Percentiles rank a stretch among this genome's conserved stretches.
phyloP scores from a whole-genome alignment of 2,888 invertebrate genomes.

The Sthenelais limicola region DNA sequence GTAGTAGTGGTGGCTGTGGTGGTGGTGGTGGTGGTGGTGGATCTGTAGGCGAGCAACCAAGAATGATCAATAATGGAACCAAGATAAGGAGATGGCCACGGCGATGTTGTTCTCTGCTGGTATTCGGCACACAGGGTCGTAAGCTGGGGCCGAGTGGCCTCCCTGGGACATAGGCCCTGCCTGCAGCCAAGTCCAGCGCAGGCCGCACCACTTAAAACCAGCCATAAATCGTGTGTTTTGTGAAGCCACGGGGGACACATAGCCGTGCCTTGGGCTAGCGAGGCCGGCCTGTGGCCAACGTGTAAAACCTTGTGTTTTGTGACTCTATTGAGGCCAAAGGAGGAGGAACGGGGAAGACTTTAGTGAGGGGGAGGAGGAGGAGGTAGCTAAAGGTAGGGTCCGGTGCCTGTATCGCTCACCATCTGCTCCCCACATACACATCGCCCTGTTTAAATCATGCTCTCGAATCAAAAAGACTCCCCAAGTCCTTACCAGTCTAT shows the following conservation, averaged over 20 bases:
- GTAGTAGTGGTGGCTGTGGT: not conserved
- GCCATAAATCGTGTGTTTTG: slow-evolving; percentile 15
- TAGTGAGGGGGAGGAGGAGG: too few relatives aligned
- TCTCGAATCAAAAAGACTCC: too few relatives aligned
- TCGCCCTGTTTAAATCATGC: too few relatives aligned
- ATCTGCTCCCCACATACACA: too few relatives aligned
- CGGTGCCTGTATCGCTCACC: too few relatives aligned
- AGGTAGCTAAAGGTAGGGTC: too few relatives aligned
- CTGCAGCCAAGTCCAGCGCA: not conserved
- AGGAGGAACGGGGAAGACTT: too few relatives aligned
- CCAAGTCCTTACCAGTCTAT: too few relatives aligned
- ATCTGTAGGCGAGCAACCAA: not conserved
- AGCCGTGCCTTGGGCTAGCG: not conserved
- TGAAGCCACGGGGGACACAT: slow-evolving; percentile 25
- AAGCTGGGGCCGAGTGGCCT: too few relatives aligned
- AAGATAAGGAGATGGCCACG: slow-evolving; percentile 20
- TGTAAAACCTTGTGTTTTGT: too few relatives aligned
- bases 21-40: too few relatives aligned
- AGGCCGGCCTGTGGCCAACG: not conserved
- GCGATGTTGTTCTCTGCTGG: slow-evolving; percentile 7
- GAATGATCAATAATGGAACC: slow-evolving; percentile 23
- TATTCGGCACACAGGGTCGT: slow-evolving; percentile 12
- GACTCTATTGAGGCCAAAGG: too few relatives aligned
- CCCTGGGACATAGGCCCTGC: not conserved
- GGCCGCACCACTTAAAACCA: slow-evolving; percentile 31